phyloP scores from a whole-genome alignment of 1,140 invertebrate species.

The Hermetia illucens region DNA sequence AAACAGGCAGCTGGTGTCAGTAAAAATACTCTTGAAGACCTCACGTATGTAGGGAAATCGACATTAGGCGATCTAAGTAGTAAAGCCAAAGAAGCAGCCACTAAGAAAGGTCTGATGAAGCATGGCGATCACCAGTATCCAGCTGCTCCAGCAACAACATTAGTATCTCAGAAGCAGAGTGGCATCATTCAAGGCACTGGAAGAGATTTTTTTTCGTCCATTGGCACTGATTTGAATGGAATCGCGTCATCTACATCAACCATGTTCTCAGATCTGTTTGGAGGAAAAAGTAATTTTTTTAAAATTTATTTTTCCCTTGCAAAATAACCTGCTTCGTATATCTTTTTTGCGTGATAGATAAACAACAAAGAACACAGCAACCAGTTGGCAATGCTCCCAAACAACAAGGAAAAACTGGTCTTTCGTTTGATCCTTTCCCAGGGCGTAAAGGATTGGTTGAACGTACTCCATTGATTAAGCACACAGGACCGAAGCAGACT shows the following conservation, averaged over 20 bases:
- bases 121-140: conserved; percentile 14
- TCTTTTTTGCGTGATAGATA: too few relatives aligned
- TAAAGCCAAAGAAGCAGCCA: conserved; percentile 71
- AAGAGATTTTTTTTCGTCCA: conserved; percentile 77
- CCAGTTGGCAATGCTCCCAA: conserved; percentile 7
- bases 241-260: conserved; percentile 77
- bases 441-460: conserved; percentile 75
- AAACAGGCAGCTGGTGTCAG: conserved; percentile 75
- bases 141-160: conserved; percentile 24
- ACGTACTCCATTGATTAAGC: conserved; percentile 79
- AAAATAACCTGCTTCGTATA: too few relatives aligned
- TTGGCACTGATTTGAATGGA: conserved; percentile 78
- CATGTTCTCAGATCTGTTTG: conserved; percentile 84
- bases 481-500: conserved; percentile 45
- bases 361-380: conserved; percentile 16
- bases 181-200: conserved; percentile 36
- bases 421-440: conserved; percentile 64
- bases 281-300: conserved; percentile 45
- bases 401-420: conserved; percentile 39
- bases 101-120: conserved; percentile 73
- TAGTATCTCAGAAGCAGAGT: conserved; percentile 31
- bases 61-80: conserved; percentile 82
- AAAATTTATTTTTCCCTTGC: too few relatives aligned
- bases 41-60: conserved; percentile 74
- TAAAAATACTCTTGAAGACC: conserved; percentile 74